Percentiles rank a stretch among this genome's conserved stretches.
Evolutionary conservation across 2,888 invertebrate species (phyloP).

Genomic region (Tiphia femorata): DNA sequence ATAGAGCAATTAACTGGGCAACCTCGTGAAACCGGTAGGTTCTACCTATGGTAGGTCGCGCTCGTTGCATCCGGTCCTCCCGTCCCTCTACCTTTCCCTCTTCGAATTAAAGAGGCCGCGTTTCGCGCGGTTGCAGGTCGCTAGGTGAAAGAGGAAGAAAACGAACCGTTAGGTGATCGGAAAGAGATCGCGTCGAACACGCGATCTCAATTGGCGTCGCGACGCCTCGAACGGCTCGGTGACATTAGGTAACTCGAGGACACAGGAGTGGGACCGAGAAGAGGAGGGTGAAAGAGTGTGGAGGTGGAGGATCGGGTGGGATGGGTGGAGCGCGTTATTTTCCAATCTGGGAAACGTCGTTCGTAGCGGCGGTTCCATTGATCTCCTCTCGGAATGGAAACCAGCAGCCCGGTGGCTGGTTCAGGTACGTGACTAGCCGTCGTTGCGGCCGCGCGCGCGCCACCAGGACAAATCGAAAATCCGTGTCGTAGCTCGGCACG

Average conservation of each 20-base stretch:
- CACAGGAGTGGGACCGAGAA: neutral
- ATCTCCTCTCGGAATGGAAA: slow-evolving; percentile 26
- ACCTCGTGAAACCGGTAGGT: too few species aligned
- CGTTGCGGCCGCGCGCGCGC: neutral
- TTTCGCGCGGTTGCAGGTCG: too few species aligned
- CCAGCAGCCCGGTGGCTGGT: too few species aligned
- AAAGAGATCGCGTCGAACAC: too few species aligned
- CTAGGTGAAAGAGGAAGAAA: too few species aligned
- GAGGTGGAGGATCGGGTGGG: slow-evolving; percentile 7
- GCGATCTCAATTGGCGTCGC: slow-evolving; percentile 29
- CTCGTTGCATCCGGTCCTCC: too few species aligned
- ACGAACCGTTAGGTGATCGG: too few species aligned
- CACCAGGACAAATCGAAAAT: neutral
- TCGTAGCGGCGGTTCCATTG: slow-evolving; percentile 26
- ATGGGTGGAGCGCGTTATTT: slow-evolving; percentile 34
- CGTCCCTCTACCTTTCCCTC: too few species aligned
- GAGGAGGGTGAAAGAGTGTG: slow-evolving; percentile 5
- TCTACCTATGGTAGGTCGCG: too few species aligned
- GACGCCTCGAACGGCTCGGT: slow-evolving; percentile 4
- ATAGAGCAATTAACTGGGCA: too few species aligned
- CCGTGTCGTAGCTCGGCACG: neutral
- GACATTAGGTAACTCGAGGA: slow-evolving; percentile 30
- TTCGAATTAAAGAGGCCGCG: too few species aligned
- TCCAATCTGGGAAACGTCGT: slow-evolving; percentile 36
- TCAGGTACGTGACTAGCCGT: slow-evolving; percentile 8